phyloP scores from a whole-genome alignment of 1,140 invertebrate genomes.

The Megalonaias nervosa region DNA sequence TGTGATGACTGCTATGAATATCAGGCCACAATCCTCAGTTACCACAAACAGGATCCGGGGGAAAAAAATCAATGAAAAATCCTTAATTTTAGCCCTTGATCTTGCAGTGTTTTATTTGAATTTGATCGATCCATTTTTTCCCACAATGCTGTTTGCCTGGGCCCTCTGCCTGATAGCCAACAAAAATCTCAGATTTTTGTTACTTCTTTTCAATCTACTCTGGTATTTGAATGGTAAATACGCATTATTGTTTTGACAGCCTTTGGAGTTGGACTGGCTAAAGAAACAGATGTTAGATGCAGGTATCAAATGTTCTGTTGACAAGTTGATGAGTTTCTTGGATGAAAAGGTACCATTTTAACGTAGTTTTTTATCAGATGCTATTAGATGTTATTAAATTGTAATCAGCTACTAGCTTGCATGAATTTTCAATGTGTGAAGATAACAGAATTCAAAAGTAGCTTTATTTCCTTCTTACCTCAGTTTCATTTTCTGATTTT shows the following conservation, averaged over 20 bases:
- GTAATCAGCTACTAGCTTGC: not conserved
- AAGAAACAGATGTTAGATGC: slow-evolving; percentile 44
- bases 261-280: slow-evolving; percentile 50
- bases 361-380: not conserved
- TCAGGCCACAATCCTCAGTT: no score
- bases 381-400: not conserved
- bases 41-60: no score
- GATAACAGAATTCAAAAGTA: not conserved
- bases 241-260: slow-evolving; percentile 21
- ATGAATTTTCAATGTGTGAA: not conserved
- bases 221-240: no score
- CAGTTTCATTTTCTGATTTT: not conserved
- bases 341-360: slow-evolving; percentile 47
- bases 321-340: slow-evolving; percentile 50
- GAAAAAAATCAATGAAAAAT: no score
- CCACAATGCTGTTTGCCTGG: no score
- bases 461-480: not conserved
- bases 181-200: no score
- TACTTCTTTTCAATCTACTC: no score
- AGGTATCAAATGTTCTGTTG: slow-evolving; percentile 48
- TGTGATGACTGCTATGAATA: not conserved
- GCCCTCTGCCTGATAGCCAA: no score
- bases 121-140: no score
- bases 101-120: no score
- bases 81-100: no score